Evolutionary conservation across 2,113 vertebrate species (phyloP).

Genomic region (Pholis gunnellus): DNA sequence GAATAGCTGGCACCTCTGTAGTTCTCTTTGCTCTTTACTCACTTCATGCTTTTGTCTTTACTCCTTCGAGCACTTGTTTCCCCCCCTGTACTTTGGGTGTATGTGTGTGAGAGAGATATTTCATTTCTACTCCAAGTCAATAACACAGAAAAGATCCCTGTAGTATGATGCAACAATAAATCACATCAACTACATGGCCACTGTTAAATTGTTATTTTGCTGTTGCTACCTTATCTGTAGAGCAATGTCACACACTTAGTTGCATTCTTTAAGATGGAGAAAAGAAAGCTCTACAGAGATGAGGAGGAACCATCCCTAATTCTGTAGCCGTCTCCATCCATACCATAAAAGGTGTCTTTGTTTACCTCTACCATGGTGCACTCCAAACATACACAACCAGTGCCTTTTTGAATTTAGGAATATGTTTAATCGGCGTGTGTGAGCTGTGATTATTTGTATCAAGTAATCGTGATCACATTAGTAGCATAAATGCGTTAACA

Average conservation of each 20-base stretch:
- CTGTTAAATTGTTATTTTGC: constrained; percentile 15
- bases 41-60: constrained; percentile 34
- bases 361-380: constrained; percentile 44
- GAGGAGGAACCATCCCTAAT: neutral
- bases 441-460: constrained; percentile 36
- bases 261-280: constrained; percentile 10
- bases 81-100: constrained; percentile 21
- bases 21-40: constrained; percentile 26
- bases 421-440: constrained; percentile 11
- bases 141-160: constrained; percentile 9
- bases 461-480: neutral
- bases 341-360: constrained; percentile 20
- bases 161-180: constrained; percentile 23
- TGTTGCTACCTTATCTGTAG: constrained; percentile 26
- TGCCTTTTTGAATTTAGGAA: constrained; percentile 64
- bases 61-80: constrained; percentile 43
- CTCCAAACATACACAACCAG: constrained; percentile 43
- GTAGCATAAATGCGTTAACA: constrained; percentile 16
- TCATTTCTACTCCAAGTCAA: constrained; percentile 4
- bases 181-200: constrained; percentile 7
- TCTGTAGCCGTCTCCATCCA: constrained; percentile 27
- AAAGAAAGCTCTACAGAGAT: neutral
- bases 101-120: constrained; percentile 22
- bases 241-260: neutral
- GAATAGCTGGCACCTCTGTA: constrained; percentile 17